A percentile compares a stretch with the other conserved stretches of the same genome.
Evolutionary conservation across 1,140 invertebrate genomes (phyloP).

Genomic region (Zaprionus vittiger): DNA sequence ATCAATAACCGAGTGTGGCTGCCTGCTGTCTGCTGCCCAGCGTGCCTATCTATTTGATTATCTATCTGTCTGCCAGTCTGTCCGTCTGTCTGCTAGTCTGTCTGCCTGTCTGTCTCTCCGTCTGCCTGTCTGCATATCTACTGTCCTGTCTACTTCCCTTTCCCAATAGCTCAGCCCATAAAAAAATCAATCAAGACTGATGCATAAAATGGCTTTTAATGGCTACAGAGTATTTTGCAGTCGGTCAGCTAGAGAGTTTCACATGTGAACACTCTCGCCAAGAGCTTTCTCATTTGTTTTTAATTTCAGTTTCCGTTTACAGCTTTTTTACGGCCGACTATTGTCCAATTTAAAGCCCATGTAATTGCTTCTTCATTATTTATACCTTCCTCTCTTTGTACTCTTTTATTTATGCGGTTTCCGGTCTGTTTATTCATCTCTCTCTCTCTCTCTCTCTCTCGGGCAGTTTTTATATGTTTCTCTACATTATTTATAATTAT

Average conservation of each 20-base stretch:
- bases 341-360: constrained; percentile 4
- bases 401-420: neutral
- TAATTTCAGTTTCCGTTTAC: constrained; percentile 9
- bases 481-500: neutral
- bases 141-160: neutral
- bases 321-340: constrained; percentile 7
- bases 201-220: neutral
- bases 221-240: neutral
- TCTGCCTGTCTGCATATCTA: neutral
- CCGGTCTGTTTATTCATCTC: neutral
- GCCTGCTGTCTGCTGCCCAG: neutral
- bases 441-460: neutral
- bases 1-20: neutral
- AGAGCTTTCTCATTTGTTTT: constrained; percentile 7
- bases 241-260: neutral
- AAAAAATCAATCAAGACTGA: too few relatives aligned
- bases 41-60: neutral
- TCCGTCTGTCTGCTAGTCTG: neutral
- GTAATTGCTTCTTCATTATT: constrained; percentile 10
- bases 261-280: neutral
- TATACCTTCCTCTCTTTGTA: neutral
- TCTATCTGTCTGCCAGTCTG: neutral
- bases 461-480: neutral
- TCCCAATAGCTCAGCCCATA: neutral
- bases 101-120: neutral